Percentiles rank a stretch among this genome's conserved stretches.
Evolutionary conservation across 2,797 vertebrate genomes (phyloP).

Genomic region (Orientallactaga sibirica): DNA sequence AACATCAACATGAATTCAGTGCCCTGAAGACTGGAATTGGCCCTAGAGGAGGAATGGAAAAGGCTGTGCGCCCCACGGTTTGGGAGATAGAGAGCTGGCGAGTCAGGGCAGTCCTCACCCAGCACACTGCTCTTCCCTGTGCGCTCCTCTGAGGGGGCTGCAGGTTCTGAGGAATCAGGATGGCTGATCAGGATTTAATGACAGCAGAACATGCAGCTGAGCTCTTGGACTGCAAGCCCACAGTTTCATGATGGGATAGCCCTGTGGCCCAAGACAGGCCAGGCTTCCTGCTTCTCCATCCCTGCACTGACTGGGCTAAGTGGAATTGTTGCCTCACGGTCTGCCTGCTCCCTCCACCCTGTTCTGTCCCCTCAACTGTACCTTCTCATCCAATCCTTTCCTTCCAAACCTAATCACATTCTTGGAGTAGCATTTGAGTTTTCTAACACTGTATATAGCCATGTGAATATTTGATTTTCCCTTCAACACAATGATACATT

Average conservation of each 20-base stretch:
- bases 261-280: too few relatives aligned
- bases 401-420: neutral
- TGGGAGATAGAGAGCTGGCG: too few relatives aligned
- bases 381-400: neutral
- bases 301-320: neutral
- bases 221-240: neutral
- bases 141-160: neutral
- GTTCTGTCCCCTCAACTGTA: neutral
- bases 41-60: neutral
- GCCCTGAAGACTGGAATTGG: neutral
- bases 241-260: neutral
- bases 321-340: neutral
- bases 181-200: neutral
- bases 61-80: too few relatives aligned
- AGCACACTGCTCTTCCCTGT: neutral
- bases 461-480: neutral
- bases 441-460: neutral
- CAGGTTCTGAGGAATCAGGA: neutral
- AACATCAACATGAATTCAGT: neutral
- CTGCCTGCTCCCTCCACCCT: neutral
- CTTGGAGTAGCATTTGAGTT: neutral
- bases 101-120: rapidly evolving
- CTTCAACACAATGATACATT: neutral
- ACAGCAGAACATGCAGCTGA: too few relatives aligned
- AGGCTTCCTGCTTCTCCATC: rapidly evolving